phyloP scores from a whole-genome alignment of 2,888 invertebrate species.

The Branchellion lobata region DNA sequence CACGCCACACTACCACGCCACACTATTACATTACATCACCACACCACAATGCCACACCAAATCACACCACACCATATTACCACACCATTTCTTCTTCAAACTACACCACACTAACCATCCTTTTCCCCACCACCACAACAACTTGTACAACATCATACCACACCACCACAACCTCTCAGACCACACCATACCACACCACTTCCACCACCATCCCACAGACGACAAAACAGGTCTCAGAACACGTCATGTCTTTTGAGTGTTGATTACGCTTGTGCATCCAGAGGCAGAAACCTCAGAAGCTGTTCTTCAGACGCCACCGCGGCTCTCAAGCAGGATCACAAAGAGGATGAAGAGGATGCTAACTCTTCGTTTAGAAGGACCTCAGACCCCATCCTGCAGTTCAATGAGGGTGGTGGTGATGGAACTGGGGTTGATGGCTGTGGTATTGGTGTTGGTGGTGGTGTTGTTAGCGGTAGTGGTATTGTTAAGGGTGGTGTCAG shows the following conservation, averaged over 20 bases:
- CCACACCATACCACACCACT: too few species aligned
- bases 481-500: neutral
- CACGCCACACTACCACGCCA: too few species aligned
- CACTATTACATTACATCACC: too few species aligned
- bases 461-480: neutral
- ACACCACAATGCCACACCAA: too few species aligned
- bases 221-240: neutral
- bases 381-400: slow-evolving; percentile 31
- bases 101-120: too few species aligned
- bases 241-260: neutral
- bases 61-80: too few species aligned
- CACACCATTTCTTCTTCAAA: too few species aligned
- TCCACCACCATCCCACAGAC: too few species aligned
- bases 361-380: slow-evolving; percentile 8
- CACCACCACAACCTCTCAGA: too few species aligned
- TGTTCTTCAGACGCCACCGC: slow-evolving; percentile 47
- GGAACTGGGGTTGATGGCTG: slow-evolving; percentile 1
- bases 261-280: neutral
- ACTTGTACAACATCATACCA: too few species aligned
- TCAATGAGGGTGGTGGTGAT: neutral
- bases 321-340: neutral
- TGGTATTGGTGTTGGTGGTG: neutral
- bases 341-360: neutral
- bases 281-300: slow-evolving; percentile 43
- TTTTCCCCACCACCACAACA: too few species aligned